phyloP scores from a whole-genome alignment of 2,797 vertebrate species.

The Sebastes jordani region DNA sequence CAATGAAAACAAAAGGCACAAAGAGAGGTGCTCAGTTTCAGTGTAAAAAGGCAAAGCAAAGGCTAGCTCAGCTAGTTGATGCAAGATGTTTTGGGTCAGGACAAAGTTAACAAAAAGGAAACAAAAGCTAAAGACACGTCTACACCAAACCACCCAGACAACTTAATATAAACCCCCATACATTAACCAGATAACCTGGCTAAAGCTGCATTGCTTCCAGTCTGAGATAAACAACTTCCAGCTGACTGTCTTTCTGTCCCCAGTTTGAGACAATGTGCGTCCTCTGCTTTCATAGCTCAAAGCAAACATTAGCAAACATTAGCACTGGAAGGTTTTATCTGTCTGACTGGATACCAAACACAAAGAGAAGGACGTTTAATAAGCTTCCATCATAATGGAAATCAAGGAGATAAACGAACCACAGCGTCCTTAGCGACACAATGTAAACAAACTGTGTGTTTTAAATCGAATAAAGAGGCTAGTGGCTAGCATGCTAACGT shows the following conservation, averaged over 20 bases:
- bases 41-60: slow-evolving; percentile 5
- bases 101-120: slow-evolving; percentile 61
- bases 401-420: neutral
- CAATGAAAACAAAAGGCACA: slow-evolving; percentile 6
- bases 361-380: neutral
- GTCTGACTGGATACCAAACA: slow-evolving; percentile 39
- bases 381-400: neutral
- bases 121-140: slow-evolving; percentile 25
- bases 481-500: slow-evolving; percentile 60
- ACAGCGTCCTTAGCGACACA: slow-evolving; percentile 4
- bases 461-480: slow-evolving; percentile 62
- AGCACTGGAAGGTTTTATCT: slow-evolving; percentile 50
- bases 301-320: slow-evolving; percentile 74
- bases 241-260: slow-evolving; percentile 24
- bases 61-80: slow-evolving; percentile 7
- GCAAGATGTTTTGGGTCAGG: slow-evolving; percentile 43
- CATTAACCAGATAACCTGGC: neutral
- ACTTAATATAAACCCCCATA: neutral
- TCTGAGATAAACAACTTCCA: slow-evolving; percentile 39
- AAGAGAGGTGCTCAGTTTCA: neutral
- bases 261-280: slow-evolving; percentile 64
- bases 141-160: neutral
- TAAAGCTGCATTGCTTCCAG: neutral
- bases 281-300: slow-evolving; percentile 59
- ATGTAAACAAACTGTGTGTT: slow-evolving; percentile 17